Evolutionary conservation across 2,888 invertebrate species (phyloP).

Genomic region (Lasioglossum marginatum): DNA sequence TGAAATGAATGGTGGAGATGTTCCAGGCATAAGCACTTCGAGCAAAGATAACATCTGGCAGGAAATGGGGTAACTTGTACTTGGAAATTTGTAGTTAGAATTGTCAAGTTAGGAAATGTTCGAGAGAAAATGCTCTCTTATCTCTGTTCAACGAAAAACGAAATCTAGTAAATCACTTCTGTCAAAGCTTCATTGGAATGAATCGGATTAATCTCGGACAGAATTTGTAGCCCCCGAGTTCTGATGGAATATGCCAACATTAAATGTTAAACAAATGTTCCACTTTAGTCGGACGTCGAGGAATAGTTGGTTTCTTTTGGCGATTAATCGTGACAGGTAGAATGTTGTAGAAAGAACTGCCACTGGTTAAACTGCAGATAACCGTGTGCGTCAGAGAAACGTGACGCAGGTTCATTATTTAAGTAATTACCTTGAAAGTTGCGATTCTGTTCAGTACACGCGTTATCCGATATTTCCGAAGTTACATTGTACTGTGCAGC

Average conservation of each 20-base stretch:
- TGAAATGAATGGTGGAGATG: constrained; percentile 6
- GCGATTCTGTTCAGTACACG: not conserved
- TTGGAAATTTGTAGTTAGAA: not conserved
- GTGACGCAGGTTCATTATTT: constrained; percentile 2
- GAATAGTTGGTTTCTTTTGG: not conserved
- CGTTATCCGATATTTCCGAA: not conserved
- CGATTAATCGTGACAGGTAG: not conserved
- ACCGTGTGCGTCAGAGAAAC: not conserved
- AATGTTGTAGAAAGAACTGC: not conserved
- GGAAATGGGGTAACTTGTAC: not conserved
- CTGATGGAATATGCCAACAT: no score
- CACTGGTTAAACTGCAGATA: not conserved
- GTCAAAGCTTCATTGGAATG: not conserved
- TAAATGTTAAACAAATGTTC: not conserved
- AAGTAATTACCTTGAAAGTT: constrained; percentile 17
- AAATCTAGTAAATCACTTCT: not conserved
- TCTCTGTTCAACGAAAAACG: not conserved
- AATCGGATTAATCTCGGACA: not conserved
- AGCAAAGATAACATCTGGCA: not conserved
- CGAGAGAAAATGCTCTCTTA: no score
- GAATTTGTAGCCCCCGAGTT: no score
- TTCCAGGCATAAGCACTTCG: not conserved
- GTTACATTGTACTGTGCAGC: not conserved
- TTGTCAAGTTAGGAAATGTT: not conserved
- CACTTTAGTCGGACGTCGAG: not conserved